These are phyloP conservation scores for Esperia sulphurella DNA, from an alignment of 2,888 invertebrate species.

Conservation along the genomic window DNA sequence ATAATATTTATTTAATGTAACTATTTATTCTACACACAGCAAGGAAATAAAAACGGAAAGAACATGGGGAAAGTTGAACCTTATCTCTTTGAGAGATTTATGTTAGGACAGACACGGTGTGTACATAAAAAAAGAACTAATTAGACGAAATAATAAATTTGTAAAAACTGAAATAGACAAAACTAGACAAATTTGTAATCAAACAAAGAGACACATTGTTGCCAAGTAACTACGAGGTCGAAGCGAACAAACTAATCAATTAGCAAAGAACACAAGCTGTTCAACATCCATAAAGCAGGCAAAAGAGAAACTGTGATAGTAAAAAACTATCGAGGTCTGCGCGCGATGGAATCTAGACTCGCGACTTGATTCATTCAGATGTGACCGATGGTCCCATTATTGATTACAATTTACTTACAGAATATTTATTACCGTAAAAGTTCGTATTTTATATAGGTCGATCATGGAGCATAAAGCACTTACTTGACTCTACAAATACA, in stretches of 20 bases:
- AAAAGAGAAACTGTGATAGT: slow-evolving; percentile 51
- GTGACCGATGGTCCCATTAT: slow-evolving; percentile 33
- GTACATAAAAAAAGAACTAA: too few species aligned
- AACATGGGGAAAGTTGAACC: too few species aligned
- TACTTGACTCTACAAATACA: too few species aligned
- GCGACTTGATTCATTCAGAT: slow-evolving; percentile 40
- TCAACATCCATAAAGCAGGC: slow-evolving; percentile 14
- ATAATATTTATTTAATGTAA: too few species aligned
- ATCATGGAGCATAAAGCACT: too few species aligned
- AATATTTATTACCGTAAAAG: neutral
- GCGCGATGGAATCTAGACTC: slow-evolving; percentile 49
- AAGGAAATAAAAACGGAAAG: too few species aligned
- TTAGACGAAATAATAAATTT: too few species aligned
- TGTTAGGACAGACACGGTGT: too few species aligned
- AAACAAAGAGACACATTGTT: neutral
- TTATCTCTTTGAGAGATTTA: too few species aligned
- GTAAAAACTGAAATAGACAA: too few species aligned
- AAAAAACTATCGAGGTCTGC: slow-evolving; percentile 57
- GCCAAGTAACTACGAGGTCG: neutral
- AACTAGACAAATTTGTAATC: neutral
- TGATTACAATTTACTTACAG: slow-evolving; percentile 5
- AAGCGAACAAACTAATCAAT: slow-evolving; percentile 2
- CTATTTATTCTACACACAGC: too few species aligned
- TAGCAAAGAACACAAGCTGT: neutral
- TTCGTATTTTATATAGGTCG: too few species aligned